These are phyloP conservation scores for Drosophila mojavensis DNA, from an alignment of 1,140 invertebrate genomes.

Conservation along the genomic window DNA sequence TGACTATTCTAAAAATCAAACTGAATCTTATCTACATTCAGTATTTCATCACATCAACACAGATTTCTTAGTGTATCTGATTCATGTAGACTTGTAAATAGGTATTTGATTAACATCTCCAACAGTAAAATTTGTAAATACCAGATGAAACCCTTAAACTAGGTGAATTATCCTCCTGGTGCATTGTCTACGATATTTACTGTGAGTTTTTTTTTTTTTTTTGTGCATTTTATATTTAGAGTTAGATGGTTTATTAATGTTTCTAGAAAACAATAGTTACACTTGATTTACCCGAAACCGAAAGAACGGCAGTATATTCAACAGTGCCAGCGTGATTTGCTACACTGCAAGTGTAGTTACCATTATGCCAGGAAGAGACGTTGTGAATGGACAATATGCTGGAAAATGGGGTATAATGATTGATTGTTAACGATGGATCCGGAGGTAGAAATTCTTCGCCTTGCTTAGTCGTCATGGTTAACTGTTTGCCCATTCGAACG, in stretches of 20 bases:
- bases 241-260: conserved; percentile 17
- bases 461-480: conserved; percentile 18
- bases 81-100: no score
- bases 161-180: conserved; percentile 26
- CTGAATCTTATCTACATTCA: no score
- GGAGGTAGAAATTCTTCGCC: conserved; percentile 47
- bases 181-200: conserved; percentile 54
- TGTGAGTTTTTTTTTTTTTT: conserved; percentile 31
- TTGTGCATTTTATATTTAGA: conserved; percentile 48
- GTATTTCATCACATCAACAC: no score
- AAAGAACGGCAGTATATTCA: conserved; percentile 87
- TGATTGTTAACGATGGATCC: conserved; percentile 70
- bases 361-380: conserved; percentile 87
- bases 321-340: conserved; percentile 86
- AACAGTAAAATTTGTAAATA: not conserved
- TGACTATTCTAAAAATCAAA: no score
- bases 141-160: not conserved
- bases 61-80: no score
- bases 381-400: conserved; percentile 87
- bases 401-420: conserved; percentile 85
- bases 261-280: conserved; percentile 52
- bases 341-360: conserved; percentile 88
- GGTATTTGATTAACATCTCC: no score
- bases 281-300: conserved; percentile 87
- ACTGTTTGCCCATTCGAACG: conserved; percentile 17